Conservation (phyloP, 2,888 invertebrate species). For the Dicroscelio sp. region DNA sequence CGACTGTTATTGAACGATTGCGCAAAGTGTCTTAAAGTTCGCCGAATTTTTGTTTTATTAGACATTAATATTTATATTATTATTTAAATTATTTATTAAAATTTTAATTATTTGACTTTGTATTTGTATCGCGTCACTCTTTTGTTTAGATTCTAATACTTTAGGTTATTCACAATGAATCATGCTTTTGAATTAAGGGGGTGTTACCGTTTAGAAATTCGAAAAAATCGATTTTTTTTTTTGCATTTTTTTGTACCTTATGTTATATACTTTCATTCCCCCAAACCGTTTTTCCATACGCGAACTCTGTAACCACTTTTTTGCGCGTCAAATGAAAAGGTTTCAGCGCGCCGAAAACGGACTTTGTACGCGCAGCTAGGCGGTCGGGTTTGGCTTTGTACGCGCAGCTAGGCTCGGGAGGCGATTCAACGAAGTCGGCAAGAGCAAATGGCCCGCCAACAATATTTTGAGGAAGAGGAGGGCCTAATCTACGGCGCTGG, state of each 20-base stretch:
- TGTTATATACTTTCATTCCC: not conserved
- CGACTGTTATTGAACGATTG: constrained; percentile 17
- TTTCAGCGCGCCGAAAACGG: not conserved
- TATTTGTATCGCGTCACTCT: too few relatives aligned
- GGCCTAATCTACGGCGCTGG: too few relatives aligned
- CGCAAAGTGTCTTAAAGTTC: not conserved
- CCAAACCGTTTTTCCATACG: not conserved
- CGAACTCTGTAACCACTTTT: not conserved
- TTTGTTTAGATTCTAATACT: too few relatives aligned
- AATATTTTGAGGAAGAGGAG: not conserved
- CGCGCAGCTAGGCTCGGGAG: not conserved
- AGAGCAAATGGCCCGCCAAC: not conserved
- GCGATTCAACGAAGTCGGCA: not conserved
- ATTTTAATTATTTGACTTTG: too few relatives aligned
- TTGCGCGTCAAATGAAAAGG: not conserved
- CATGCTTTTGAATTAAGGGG: not conserved
- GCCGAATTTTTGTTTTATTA: not conserved
- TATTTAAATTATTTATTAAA: not conserved
- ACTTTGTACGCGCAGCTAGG: not conserved
- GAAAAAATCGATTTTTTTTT: not conserved
- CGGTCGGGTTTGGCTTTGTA: not conserved
- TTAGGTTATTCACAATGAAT: too few relatives aligned
- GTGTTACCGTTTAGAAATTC: too few relatives aligned
- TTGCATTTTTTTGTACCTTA: not conserved
- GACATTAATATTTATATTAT: not conserved